Base-by-base conservation (phyloP, 2,113 vertebrate genomes). In the Scopus umbretta region DNA sequence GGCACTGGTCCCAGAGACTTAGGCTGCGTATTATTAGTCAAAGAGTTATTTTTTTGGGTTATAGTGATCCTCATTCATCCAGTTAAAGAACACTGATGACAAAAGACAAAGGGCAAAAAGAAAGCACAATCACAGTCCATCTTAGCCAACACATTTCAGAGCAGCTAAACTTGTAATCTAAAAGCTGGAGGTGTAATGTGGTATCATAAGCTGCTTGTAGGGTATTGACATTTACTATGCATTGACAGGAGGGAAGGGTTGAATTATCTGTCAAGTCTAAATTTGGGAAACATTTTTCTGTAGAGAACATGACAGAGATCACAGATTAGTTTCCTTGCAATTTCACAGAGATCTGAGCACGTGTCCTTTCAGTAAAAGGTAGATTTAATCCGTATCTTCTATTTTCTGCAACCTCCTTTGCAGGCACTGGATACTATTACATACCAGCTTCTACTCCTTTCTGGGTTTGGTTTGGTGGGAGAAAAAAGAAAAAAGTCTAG, bases 61-160 rank as follows among this genome's bases (percentile, higher is more conserved):
- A 5, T 32, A 45, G 16, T 29, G 10, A 38, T 75, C 22, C 47
- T 8, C 8, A 63, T 82, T 82, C 29, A 59, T 27, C 6, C 47
- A 71, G 16, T 38, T 50, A 79, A 74, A 85, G 34, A 66, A 47
- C 7, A 19, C 4, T 15, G 29, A 32, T 40, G 5, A 32, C 29
- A 75, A 75, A 88, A 67, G 16, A 42, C 11, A 40, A 53, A 43
- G 29, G 8, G 17, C 16, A 75, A 67, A 71, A 80, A 71, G 27
- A 55, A 63, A 21, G 8, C 7, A 16, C 12, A 55, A 12, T 68
- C 20, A 55, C 25, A 76, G 65, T 29, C 7, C 7, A 11, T 42
- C 5, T 80, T 63, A 15, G 13, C 19, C 20, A 52, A 32, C 11
- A 29, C 0, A 0, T 30, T 52, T 86, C 49, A 83, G 38, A 83